Conservation (phyloP, 1,140 invertebrate genomes). For the Hesperophylax magnus region DNA sequence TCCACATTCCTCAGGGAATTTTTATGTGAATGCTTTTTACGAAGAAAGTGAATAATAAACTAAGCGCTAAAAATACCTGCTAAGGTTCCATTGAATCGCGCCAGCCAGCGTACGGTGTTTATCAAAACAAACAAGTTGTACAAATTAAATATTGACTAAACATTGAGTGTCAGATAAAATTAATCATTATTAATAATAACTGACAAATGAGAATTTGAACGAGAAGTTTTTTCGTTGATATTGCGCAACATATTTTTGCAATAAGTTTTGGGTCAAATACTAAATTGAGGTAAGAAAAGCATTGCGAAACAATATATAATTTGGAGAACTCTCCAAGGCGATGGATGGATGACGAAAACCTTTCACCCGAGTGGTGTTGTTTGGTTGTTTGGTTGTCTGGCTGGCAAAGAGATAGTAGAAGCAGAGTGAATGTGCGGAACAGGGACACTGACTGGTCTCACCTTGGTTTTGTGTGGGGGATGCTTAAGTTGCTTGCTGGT, state of each 20-base stretch:
- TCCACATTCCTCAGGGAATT: conserved; percentile 27
- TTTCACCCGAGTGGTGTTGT: too few species aligned
- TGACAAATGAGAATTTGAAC: not conserved
- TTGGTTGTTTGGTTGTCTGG: too few species aligned
- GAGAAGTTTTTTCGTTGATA: not conserved
- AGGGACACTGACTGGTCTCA: not conserved
- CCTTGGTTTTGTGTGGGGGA: conserved; percentile 38
- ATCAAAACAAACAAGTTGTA: too few species aligned
- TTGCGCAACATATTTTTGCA: not conserved
- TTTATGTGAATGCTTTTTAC: conserved; percentile 25
- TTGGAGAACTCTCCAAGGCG: not conserved
- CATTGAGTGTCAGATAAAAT: too few species aligned
- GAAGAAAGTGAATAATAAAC: conserved; percentile 39
- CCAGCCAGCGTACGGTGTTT: not conserved
- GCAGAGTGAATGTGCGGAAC: too few species aligned
- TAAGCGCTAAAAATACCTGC: not conserved
- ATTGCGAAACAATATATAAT: not conserved
- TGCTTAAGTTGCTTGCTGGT: conserved; percentile 59
- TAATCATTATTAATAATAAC: too few species aligned
- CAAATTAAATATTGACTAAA: too few species aligned
- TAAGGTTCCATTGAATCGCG: not conserved
- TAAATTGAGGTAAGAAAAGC: too few species aligned
- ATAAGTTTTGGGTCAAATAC: too few species aligned
- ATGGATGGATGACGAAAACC: not conserved
- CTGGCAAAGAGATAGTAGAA: too few species aligned